Conservation (phyloP, 1,140 invertebrate species). For the Zaprionus africanus region DNA sequence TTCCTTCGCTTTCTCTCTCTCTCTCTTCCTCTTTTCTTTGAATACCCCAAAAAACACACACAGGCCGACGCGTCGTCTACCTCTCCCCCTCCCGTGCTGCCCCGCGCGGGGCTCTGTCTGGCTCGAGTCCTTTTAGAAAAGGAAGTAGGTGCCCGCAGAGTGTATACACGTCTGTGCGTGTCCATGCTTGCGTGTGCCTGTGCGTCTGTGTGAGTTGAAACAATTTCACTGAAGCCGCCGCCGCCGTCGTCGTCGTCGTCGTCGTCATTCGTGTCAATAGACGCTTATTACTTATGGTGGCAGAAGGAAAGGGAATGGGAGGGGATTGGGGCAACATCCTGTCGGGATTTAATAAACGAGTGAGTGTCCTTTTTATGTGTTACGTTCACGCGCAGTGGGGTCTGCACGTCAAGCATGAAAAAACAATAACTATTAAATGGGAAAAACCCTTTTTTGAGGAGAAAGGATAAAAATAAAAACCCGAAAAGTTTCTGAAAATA, state of each 20-base stretch:
- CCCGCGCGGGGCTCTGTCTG: conserved; percentile 60
- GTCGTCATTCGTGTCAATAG: conserved; percentile 65
- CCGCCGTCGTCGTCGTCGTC: background rate
- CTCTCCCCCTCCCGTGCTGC: conserved; percentile 6
- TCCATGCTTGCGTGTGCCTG: conserved; percentile 29
- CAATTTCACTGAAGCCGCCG: conserved; percentile 17
- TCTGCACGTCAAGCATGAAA: background rate
- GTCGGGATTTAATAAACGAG: conserved; percentile 72
- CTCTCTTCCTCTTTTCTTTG: conserved; percentile 10
- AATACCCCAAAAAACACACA: conserved; percentile 51
- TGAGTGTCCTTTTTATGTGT: conserved; percentile 59
- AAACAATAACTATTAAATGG: background rate
- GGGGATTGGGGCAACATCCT: conserved; percentile 54
- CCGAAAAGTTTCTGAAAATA: no score
- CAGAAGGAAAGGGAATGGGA: background rate
- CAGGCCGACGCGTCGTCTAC: conserved; percentile 14
- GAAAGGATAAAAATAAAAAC: no score
- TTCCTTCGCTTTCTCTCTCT: conserved; percentile 7
- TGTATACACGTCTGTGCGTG: conserved; percentile 4
- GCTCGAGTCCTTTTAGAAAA: conserved; percentile 55
- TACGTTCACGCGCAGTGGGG: background rate
- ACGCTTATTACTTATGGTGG: conserved; percentile 56
- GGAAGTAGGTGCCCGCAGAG: conserved; percentile 71
- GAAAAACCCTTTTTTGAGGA: no score
- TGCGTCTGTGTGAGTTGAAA: conserved; percentile 11